Conservation (phyloP, 1,140 invertebrate species). For the Camponotus vicinus region DNA sequence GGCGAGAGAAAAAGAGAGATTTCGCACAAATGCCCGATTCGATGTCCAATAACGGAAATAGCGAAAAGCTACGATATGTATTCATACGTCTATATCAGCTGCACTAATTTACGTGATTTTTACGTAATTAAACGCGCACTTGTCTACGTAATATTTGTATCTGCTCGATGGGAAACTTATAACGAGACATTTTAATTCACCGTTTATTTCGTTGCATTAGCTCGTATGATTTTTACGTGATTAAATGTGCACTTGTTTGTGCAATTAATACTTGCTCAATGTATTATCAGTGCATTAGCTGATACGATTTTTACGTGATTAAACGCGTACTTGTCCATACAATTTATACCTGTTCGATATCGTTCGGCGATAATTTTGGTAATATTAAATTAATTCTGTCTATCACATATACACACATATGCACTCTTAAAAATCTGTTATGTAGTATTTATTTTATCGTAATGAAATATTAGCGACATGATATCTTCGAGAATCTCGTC, state of each 20-base stretch:
- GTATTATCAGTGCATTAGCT: slow-evolving; percentile 29
- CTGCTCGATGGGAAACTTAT: slow-evolving; percentile 27
- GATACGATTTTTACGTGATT: slow-evolving; percentile 39
- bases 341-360: slow-evolving; percentile 8
- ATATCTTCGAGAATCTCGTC: background rate
- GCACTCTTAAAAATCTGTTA: background rate
- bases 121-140: slow-evolving; percentile 35
- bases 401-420: background rate
- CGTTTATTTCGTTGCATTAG: slow-evolving; percentile 26
- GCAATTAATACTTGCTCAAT: slow-evolving; percentile 40
- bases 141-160: slow-evolving; percentile 11
- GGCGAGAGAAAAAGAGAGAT: background rate
- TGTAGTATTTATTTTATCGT: background rate
- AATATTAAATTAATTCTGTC: slow-evolving; percentile 30
- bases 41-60: slow-evolving; percentile 23
- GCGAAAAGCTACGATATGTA: background rate
- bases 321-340: slow-evolving; percentile 14
- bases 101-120: slow-evolving; percentile 36
- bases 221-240: slow-evolving; percentile 27
- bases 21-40: slow-evolving; percentile 3
- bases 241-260: slow-evolving; percentile 43
- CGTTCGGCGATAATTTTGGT: slow-evolving; percentile 23
- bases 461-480: background rate
- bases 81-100: slow-evolving; percentile 1
- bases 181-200: slow-evolving; percentile 36